Conservation (phyloP, 2,888 invertebrate genomes). For the Hipparchia sbordonii region DNA sequence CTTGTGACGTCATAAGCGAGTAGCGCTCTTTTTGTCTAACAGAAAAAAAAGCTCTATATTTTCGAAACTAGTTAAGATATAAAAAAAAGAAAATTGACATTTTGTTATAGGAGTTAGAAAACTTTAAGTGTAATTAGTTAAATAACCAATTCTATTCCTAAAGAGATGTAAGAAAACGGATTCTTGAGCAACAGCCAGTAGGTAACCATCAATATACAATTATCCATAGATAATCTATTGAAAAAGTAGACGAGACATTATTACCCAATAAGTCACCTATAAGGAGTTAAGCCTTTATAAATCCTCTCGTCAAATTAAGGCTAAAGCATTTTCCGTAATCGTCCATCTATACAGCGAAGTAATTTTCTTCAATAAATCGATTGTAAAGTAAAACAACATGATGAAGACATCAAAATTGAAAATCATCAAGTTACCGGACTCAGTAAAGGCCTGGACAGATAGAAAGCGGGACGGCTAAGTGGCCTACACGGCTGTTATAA, state of each 20-base stretch:
- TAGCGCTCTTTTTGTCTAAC: no score
- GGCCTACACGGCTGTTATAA: no score
- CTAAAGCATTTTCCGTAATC: constrained; percentile 35
- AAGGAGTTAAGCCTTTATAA: constrained; percentile 16
- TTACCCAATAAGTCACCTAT: neutral
- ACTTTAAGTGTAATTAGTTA: no score
- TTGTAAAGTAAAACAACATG: constrained; percentile 49
- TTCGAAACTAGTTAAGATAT: no score
- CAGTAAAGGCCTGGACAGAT: constrained; percentile 40
- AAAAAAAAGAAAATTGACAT: no score
- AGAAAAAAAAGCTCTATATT: no score
- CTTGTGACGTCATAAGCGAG: no score
- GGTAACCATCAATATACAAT: neutral
- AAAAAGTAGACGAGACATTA: neutral
- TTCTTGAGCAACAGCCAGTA: neutral
- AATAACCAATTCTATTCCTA: neutral
- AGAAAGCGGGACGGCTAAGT: neutral
- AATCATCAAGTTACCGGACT: constrained; percentile 66
- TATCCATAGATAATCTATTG: neutral
- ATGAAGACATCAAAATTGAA: constrained; percentile 78
- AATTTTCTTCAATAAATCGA: constrained; percentile 46
- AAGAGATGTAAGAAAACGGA: neutral
- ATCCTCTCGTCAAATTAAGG: constrained; percentile 23
- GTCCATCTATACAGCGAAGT: constrained; percentile 32
- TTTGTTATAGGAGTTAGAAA: no score